Evolutionary conservation across 1,140 invertebrate species (phyloP).

Genomic region (Choristoneura fumiferana): DNA sequence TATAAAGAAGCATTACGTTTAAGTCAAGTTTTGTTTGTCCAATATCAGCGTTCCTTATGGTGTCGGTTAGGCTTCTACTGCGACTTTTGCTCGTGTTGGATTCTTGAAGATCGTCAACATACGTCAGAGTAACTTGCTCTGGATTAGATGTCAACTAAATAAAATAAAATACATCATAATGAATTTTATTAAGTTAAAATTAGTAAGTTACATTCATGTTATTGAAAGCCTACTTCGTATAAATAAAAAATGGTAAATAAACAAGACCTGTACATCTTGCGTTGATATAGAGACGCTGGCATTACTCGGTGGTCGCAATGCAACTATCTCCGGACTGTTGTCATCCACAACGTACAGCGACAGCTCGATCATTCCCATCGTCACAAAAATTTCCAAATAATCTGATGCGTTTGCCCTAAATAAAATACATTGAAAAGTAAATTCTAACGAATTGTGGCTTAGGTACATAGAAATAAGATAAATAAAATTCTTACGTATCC

Average conservation of each 20-base stretch:
- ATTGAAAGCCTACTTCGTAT: too few relatives aligned
- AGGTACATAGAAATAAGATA: neutral
- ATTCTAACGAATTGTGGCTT: neutral
- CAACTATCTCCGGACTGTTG: conserved; percentile 27
- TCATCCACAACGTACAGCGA: conserved; percentile 49
- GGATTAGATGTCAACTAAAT: too few relatives aligned
- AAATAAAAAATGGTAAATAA: too few relatives aligned
- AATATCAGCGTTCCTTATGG: conserved; percentile 31
- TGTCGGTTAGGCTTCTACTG: conserved; percentile 39
- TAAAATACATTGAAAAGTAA: conserved; percentile 8
- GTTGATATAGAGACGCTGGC: too few relatives aligned
- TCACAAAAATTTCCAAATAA: conserved; percentile 55
- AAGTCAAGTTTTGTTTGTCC: conserved; percentile 38
- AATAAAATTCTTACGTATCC: conserved; percentile 32
- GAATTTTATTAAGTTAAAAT: too few relatives aligned
- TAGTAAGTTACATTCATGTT: too few relatives aligned
- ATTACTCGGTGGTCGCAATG: conserved; percentile 33
- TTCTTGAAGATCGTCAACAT: too few relatives aligned
- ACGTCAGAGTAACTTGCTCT: too few relatives aligned
- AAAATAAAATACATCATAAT: too few relatives aligned
- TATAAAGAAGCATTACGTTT: conserved; percentile 21
- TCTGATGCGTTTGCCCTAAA: conserved; percentile 43
- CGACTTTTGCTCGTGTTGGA: neutral
- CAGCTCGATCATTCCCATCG: conserved; percentile 54
- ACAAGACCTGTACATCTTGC: too few relatives aligned